Base-by-base conservation (phyloP, 2,888 invertebrate genomes). In the Bedellia somnulentella region DNA sequence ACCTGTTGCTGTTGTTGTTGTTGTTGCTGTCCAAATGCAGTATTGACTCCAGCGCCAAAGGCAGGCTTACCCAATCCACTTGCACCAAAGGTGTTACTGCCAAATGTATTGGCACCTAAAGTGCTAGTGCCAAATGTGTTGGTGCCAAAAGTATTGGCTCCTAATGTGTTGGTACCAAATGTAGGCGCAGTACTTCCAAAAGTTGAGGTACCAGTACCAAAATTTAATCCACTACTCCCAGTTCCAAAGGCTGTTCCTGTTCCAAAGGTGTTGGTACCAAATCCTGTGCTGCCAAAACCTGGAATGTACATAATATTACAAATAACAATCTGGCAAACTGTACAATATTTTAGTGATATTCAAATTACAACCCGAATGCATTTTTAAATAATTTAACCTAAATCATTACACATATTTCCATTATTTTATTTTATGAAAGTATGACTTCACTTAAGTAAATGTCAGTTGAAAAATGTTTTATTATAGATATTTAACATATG, bases 1-100 rank as follows among this genome's bases (percentile, higher is more conserved):
- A 18, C 79, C 35, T 75, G 76, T 26, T 76, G 79, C 31, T 80
- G 78, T n/a, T 62, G 75, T 24, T 70, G 26, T 47, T 61, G 61
- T 35, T 40, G 73, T 44, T 49, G 77, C 43, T 71, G 68, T 18
- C 70, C 78, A 44, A 82, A 79, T 24, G 62, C 49, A 31, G 44
- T 50, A 31, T 59, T 48, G 18, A 61, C 59, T 1, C 79, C 70
- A 35, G 76, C 60, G 12, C 58, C 61, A 47, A 70, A 45, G 3
- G 62, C 61, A 43, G 63, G 63, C 2, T 52, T 52, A 32, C 49
- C 48, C 35, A 53, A 54, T 4, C 41, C 43, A 24, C 28, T 31
- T n/a, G 40, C 30, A 29, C 33, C 36, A 10, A 33, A 32, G 24
- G 33, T 37, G n/a, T 45, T 40, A n/a, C n/a, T n/a, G 4, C 54